Evolutionary conservation across 2,113 vertebrate genomes (phyloP).

Genomic region (Camelus dromedarius): DNA sequence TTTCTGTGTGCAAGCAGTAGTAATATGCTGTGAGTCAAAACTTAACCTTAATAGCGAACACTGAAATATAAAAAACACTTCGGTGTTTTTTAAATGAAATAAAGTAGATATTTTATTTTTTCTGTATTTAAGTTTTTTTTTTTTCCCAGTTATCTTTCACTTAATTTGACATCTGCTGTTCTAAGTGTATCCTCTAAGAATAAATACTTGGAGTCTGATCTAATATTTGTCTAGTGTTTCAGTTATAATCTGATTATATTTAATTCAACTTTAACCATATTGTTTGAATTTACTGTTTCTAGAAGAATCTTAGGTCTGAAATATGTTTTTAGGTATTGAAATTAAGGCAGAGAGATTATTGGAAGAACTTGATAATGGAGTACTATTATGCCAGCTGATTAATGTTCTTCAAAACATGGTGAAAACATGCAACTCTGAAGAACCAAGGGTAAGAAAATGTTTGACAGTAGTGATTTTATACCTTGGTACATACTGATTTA

Average conservation of each 20-base stretch:
- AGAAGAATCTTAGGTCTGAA: conserved; percentile 58
- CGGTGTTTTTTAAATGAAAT: neutral
- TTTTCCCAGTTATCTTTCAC: neutral
- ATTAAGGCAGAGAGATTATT: conserved; percentile 92
- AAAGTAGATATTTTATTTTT: neutral
- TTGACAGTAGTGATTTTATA: neutral
- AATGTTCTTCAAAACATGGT: conserved; percentile 92
- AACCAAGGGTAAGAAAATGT: conserved; percentile 88
- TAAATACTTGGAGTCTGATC: neutral
- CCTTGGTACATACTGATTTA: neutral
- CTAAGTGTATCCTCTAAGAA: neutral
- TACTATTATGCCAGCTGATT: conserved; percentile 91
- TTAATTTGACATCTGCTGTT: conserved; percentile 8
- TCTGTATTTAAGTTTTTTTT: conserved; percentile 5
- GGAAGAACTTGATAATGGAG: conserved; percentile 91
- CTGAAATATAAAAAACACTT: neutral
- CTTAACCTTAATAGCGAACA: neutral
- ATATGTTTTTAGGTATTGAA: conserved; percentile 85
- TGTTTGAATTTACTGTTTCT: conserved; percentile 53
- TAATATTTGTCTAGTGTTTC: conserved; percentile 44
- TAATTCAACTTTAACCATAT: conserved; percentile 14
- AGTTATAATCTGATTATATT: neutral
- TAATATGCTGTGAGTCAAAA: neutral
- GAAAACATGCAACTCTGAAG: conserved; percentile 86
- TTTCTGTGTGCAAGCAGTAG: neutral